These are phyloP conservation scores for Drosophila prolongata DNA, from an alignment of 2,888 invertebrate genomes.

Conservation along the genomic window DNA sequence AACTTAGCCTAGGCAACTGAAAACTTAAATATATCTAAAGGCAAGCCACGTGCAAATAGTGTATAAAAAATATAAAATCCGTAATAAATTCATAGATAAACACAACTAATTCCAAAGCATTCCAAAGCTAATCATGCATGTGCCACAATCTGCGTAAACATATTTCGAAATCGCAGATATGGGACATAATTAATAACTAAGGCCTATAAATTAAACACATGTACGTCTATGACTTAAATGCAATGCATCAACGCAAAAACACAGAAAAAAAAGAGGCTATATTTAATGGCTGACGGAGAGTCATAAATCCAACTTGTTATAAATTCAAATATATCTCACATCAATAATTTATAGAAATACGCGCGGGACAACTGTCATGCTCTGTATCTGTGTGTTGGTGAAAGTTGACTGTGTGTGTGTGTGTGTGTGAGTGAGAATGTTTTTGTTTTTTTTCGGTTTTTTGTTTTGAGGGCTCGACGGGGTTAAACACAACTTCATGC, in stretches of 20 bases:
- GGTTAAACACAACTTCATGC: constrained; percentile 80
- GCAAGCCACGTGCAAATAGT: constrained; percentile 39
- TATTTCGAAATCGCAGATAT: constrained; percentile 11
- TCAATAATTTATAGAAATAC: constrained; percentile 79
- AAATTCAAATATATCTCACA: constrained; percentile 77
- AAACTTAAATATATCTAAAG: constrained; percentile 37
- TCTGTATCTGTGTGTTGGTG: constrained; percentile 18
- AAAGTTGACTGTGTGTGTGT: constrained; percentile 18
- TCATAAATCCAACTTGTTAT: constrained; percentile 69
- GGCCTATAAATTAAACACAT: constrained; percentile 40
- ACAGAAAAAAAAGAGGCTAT: constrained; percentile 9
- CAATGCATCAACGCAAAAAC: constrained; percentile 21
- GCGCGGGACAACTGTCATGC: constrained; percentile 77
- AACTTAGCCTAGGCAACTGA: constrained; percentile 78
- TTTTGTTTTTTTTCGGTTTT: constrained; percentile 16
- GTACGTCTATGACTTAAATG: constrained; percentile 14
- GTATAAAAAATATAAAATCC: neutral
- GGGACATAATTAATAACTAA: constrained; percentile 41
- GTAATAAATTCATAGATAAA: neutral
- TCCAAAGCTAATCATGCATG: constrained; percentile 38
- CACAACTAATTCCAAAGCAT: constrained; percentile 9
- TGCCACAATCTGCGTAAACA: constrained; percentile 16
- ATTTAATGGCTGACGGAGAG: constrained; percentile 42
- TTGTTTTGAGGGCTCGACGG: constrained; percentile 12
- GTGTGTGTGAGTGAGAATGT: constrained; percentile 17